Conservation (phyloP, 2,797 vertebrate species). For the Diplodus sargus region DNA sequence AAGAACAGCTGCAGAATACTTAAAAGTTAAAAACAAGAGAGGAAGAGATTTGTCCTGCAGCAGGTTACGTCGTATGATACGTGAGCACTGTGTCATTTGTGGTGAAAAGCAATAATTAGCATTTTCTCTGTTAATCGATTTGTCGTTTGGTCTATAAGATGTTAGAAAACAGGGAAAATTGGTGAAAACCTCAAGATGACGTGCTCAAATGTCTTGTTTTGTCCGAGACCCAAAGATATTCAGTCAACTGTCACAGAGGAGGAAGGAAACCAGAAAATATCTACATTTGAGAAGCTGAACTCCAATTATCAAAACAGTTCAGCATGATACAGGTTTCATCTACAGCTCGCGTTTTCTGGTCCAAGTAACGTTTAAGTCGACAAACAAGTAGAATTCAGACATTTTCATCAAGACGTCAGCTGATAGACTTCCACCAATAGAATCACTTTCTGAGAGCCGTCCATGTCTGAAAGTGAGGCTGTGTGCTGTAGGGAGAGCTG, state of each 20-base stretch:
- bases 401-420: neutral
- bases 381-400: neutral
- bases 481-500: neutral
- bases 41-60: neutral
- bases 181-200: too few relatives aligned
- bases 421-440: neutral
- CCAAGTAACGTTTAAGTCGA: neutral
- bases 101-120: neutral
- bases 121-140: too few relatives aligned
- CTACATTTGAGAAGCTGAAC: too few relatives aligned
- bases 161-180: too few relatives aligned
- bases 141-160: too few relatives aligned
- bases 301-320: neutral
- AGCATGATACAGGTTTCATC: neutral
- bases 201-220: too few relatives aligned
- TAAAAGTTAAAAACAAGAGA: neutral
- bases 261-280: too few relatives aligned
- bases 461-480: neutral
- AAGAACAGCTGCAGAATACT: neutral
- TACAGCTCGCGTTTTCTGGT: neutral
- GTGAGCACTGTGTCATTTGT: neutral
- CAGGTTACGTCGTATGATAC: slow-evolving; percentile 10
- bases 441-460: neutral
- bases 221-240: too few relatives aligned
- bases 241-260: too few relatives aligned